A percentile compares a stretch with the other conserved stretches of the same genome.
Conservation (phyloP, 2,797 vertebrate species). For the Argentina silus region DNA sequence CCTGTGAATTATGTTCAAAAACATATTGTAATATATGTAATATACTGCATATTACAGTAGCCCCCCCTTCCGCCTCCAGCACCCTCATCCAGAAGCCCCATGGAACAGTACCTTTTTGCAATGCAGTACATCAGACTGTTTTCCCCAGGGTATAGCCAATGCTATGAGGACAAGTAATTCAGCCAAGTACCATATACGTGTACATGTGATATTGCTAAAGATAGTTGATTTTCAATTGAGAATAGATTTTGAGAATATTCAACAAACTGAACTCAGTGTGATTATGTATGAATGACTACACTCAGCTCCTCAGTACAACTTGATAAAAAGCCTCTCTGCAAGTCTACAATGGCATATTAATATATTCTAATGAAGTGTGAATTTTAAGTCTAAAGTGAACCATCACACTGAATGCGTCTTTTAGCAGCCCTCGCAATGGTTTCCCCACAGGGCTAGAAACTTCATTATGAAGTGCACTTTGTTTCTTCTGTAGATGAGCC, state of each 20-base stretch:
- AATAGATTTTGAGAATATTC: background rate
- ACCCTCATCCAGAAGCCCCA: no score
- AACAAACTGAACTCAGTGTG: conserved; percentile 3
- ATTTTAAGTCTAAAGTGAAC: conserved; percentile 60
- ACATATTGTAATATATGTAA: no score
- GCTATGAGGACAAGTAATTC: background rate
- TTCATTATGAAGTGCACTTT: conserved; percentile 75
- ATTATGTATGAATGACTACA: background rate
- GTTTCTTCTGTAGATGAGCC: conserved; percentile 67
- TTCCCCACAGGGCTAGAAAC: conserved; percentile 68
- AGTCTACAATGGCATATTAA: conserved; percentile 52
- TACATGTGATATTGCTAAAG: background rate
- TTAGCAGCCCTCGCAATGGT: conserved; percentile 37
- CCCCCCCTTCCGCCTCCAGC: no score
- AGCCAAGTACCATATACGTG: background rate
- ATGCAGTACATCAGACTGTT: background rate
- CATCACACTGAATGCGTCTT: conserved; percentile 44
- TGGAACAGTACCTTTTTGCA: no score
- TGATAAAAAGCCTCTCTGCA: conserved; percentile 36
- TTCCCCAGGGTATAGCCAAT: background rate
- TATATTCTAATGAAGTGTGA: conserved; percentile 53
- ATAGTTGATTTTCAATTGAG: no score
- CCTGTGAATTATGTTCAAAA: background rate
- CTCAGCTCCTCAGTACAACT: conserved; percentile 3
- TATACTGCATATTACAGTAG: no score